Conservation (phyloP, 2,797 vertebrate species). For the Threskiornis aethiopicus region DNA sequence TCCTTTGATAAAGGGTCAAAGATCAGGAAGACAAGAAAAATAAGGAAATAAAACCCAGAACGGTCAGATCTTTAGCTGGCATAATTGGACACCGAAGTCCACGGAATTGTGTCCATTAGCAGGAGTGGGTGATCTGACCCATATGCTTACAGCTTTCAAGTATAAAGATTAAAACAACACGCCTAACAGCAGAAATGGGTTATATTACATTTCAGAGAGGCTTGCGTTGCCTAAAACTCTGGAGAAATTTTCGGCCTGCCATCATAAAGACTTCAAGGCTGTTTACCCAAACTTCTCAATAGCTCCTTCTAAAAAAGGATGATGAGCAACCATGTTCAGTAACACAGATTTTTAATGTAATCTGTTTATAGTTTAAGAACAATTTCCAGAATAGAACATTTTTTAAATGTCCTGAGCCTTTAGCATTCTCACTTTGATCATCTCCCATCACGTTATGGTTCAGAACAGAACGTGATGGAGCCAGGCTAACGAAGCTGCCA, state of each 20-base stretch:
- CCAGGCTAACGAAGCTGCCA: slow-evolving; percentile 55
- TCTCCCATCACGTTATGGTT: slow-evolving; percentile 47
- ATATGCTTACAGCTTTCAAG: slow-evolving; percentile 50
- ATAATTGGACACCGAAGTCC: slow-evolving; percentile 54
- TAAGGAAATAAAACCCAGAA: slow-evolving; percentile 61
- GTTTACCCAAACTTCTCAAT: slow-evolving; percentile 54
- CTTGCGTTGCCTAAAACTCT: background rate
- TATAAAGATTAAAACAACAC: slow-evolving; percentile 48
- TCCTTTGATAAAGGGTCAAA: slow-evolving; percentile 54
- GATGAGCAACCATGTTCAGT: slow-evolving; percentile 46
- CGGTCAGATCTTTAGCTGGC: slow-evolving; percentile 20
- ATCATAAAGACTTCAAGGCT: slow-evolving; percentile 35
- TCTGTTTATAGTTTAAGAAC: slow-evolving; percentile 62
- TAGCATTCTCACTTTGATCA: slow-evolving; percentile 66
- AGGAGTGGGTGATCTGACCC: slow-evolving; percentile 56
- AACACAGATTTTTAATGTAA: slow-evolving; percentile 62
- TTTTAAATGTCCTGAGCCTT: slow-evolving; percentile 59
- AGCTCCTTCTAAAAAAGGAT: slow-evolving; percentile 50
- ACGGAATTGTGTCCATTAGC: slow-evolving; percentile 37
- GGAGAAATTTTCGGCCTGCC: slow-evolving; percentile 1
- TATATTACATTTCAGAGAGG: slow-evolving; percentile 9
- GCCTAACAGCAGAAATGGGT: slow-evolving; percentile 38
- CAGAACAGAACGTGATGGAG: slow-evolving; percentile 56
- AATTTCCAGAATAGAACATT: slow-evolving; percentile 62
- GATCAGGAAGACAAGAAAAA: slow-evolving; percentile 57